A percentile compares a stretch with the other conserved stretches of the same genome.
Evolutionary conservation across 2,113 vertebrate species (phyloP).

Genomic region (human (Homo sapiens)): DNA sequence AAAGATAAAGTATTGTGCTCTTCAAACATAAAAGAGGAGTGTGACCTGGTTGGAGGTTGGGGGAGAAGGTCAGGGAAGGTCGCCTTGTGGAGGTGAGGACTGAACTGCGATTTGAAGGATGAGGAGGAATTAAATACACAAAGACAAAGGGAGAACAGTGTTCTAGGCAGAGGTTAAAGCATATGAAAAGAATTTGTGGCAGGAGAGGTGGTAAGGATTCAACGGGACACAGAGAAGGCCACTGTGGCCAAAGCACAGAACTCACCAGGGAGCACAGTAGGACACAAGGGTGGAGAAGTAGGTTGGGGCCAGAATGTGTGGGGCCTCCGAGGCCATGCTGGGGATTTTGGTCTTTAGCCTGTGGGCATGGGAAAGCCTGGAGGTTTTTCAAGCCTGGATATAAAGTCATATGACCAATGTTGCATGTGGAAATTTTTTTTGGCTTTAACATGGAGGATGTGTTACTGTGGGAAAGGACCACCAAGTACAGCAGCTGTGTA

Average conservation of each 20-base stretch:
- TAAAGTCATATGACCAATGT: neutral
- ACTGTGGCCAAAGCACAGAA: neutral
- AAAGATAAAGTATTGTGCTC: neutral
- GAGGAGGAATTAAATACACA: neutral
- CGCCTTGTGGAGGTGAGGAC: neutral
- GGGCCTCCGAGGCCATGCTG: neutral
- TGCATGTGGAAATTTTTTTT: neutral
- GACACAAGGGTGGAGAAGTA: neutral
- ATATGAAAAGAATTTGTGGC: neutral
- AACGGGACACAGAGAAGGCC: neutral
- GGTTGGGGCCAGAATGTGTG: neutral
- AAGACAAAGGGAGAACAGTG: neutral
- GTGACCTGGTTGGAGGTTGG: neutral
- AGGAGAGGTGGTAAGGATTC: neutral
- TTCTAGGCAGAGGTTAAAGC: neutral
- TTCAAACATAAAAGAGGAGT: neutral
- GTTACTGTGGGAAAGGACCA: neutral
- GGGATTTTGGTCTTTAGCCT: neutral
- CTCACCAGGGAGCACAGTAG: neutral
- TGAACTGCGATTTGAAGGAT: neutral
- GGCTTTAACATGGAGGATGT: neutral
- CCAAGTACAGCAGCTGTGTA: neutral
- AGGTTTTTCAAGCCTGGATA: neutral
- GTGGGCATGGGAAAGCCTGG: neutral
- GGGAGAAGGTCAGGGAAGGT: neutral